phyloP scores from a whole-genome alignment of 2,113 vertebrate species.

The Periophthalmodon schlosseri region DNA sequence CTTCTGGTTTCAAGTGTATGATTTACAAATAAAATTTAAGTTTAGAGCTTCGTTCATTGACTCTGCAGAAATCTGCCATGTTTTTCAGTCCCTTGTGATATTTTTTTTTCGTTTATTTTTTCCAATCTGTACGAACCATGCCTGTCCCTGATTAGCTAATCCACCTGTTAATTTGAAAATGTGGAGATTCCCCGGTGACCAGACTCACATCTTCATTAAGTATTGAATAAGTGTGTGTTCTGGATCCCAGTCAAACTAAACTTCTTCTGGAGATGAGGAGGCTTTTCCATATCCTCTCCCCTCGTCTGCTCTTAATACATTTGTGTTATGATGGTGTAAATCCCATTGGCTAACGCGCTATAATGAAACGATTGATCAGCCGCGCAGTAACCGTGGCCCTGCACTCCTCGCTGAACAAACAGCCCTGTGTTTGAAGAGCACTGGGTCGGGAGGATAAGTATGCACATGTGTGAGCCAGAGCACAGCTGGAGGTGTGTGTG shows the following conservation, averaged over 20 bases:
- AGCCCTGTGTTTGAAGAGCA: not conserved
- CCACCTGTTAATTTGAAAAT: too few species aligned
- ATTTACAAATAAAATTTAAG: too few species aligned
- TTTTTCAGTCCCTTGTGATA: too few species aligned
- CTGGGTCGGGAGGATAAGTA: slow-evolving; percentile 11
- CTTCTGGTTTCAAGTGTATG: too few species aligned
- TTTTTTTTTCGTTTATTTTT: too few species aligned
- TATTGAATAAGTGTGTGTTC: too few species aligned
- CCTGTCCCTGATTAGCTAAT: too few species aligned
- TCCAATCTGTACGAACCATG: too few species aligned
- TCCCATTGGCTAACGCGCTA: slow-evolving; percentile 2
- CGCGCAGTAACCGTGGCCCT: slow-evolving; percentile 12
- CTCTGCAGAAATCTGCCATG: too few species aligned
- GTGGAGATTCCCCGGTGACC: too few species aligned
- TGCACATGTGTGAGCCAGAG: slow-evolving; percentile 1
- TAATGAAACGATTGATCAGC: slow-evolving; percentile 25
- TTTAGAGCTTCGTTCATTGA: too few species aligned
- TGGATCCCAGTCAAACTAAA: not conserved
- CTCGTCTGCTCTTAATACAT: not conserved
- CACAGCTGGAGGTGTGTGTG: slow-evolving; percentile 9
- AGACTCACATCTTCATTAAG: too few species aligned
- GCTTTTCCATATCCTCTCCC: not conserved
- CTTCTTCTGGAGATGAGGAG: not conserved
- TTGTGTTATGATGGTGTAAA: slow-evolving; percentile 4
- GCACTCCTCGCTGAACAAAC: not conserved